Evolutionary conservation across 2,113 vertebrate species (phyloP).

Genomic region (Steatornis caripensis): DNA sequence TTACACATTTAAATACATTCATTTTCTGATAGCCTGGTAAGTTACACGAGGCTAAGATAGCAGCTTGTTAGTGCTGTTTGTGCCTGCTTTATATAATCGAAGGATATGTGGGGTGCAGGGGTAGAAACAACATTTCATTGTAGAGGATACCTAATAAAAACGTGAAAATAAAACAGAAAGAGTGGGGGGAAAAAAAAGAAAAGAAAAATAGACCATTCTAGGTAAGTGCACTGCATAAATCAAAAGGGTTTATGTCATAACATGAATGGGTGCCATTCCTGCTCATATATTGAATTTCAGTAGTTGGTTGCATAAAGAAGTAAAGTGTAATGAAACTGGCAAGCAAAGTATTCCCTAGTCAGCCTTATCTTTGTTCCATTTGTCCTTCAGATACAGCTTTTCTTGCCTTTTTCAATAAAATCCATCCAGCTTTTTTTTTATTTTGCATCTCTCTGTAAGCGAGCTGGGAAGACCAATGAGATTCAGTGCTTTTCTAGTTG

Average conservation of each 20-base stretch:
- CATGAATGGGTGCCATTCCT: conserved; percentile 69
- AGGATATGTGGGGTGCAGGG: neutral
- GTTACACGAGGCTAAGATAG: neutral
- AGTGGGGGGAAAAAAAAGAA: neutral
- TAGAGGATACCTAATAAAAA: conserved; percentile 40
- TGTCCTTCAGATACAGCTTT: conserved; percentile 76
- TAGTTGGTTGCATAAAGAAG: conserved; percentile 78
- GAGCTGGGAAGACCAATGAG: conserved; percentile 75
- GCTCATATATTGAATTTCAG: conserved; percentile 78
- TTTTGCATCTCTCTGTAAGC: conserved; percentile 71
- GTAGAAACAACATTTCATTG: neutral
- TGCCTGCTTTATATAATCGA: neutral
- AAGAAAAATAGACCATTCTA: neutral
- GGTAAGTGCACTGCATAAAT: conserved; percentile 71
- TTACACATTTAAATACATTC: neutral
- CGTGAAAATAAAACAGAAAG: conserved; percentile 24
- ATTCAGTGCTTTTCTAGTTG: conserved; percentile 76
- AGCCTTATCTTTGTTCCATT: conserved; percentile 80
- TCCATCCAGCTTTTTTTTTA: conserved; percentile 58
- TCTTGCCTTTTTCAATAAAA: conserved; percentile 78
- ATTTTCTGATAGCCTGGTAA: neutral
- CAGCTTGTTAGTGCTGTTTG: conserved; percentile 1
- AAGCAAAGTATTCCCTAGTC: conserved; percentile 76
- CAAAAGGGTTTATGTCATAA: conserved; percentile 75
- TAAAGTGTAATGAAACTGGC: conserved; percentile 77